Percentiles rank a stretch among this genome's conserved stretches.
phyloP scores from a whole-genome alignment of 2,797 vertebrate species.

The Dipus sagitta region DNA sequence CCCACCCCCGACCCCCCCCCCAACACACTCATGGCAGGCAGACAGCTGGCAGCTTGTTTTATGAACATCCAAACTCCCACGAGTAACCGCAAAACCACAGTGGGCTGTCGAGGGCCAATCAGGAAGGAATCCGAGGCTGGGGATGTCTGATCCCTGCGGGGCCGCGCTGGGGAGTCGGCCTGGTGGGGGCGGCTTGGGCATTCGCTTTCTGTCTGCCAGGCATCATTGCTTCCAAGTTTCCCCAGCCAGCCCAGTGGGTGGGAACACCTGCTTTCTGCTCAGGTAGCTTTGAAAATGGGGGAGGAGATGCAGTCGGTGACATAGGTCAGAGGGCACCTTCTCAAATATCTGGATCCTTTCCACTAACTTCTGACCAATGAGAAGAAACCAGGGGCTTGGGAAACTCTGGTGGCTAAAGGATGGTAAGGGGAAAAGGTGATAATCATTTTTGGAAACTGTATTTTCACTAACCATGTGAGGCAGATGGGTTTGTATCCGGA shows the following conservation, averaged over 20 bases:
- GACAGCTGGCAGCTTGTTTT: conserved; percentile 68
- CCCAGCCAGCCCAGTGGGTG: neutral
- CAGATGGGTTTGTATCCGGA: neutral
- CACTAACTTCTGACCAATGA: neutral
- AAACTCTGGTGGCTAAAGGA: neutral
- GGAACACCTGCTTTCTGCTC: neutral
- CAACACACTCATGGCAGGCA: conserved; percentile 3
- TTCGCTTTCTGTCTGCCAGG: neutral
- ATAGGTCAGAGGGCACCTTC: neutral
- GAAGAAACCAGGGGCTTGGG: neutral
- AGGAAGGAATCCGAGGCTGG: neutral
- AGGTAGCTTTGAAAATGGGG: neutral
- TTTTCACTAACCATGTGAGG: neutral
- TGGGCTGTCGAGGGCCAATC: conserved; percentile 37
- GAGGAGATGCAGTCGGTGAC: no score
- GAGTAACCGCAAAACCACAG: conserved; percentile 74
- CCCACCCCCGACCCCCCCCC: no score
- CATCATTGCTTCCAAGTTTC: neutral
- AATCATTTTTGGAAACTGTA: neutral
- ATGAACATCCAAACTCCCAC: conserved; percentile 73
- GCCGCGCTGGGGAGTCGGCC: neutral
- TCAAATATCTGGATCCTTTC: neutral
- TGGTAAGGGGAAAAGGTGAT: neutral
- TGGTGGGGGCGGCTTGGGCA: neutral
- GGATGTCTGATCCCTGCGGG: neutral